phyloP scores from a whole-genome alignment of 2,113 vertebrate genomes.

The Corynorhinus townsendii region DNA sequence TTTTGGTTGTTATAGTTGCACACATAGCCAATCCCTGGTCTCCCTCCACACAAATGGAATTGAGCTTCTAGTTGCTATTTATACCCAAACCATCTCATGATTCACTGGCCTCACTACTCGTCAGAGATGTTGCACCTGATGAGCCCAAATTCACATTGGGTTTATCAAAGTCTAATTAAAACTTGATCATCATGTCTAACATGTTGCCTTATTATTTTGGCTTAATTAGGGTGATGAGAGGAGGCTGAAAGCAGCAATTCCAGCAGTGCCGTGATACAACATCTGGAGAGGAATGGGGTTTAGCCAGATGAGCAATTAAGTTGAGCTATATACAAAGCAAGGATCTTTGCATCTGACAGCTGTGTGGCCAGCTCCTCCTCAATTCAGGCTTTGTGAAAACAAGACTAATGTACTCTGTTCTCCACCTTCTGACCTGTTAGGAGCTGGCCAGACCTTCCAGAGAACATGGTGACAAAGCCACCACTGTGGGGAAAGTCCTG shows the following conservation, averaged over 20 bases:
- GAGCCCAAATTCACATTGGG: constrained; percentile 59
- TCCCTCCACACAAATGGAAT: background rate
- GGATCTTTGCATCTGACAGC: constrained; percentile 64
- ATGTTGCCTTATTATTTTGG: constrained; percentile 69
- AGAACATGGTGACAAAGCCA: background rate
- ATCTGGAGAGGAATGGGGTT: constrained; percentile 55
- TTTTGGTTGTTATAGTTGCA: background rate
- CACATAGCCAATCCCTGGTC: background rate
- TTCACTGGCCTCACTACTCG: constrained; percentile 37
- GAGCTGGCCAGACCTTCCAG: background rate
- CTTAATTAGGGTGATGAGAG: constrained; percentile 64
- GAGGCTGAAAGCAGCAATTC: constrained; percentile 52
- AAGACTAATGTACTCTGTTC: background rate
- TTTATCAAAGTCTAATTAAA: constrained; percentile 76
- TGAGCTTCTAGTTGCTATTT: constrained; percentile 47
- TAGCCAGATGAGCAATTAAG: constrained; percentile 62
- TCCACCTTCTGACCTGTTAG: background rate
- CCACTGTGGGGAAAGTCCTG: background rate
- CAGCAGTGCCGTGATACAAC: constrained; percentile 26
- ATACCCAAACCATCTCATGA: constrained; percentile 52
- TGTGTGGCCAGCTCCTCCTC: constrained; percentile 25
- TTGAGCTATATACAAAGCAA: background rate
- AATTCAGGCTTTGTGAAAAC: background rate
- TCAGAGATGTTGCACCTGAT: constrained; percentile 63
- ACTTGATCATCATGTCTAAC: constrained; percentile 63